phyloP scores from a whole-genome alignment of 1,140 invertebrate genomes.

The Aricia agestis region DNA sequence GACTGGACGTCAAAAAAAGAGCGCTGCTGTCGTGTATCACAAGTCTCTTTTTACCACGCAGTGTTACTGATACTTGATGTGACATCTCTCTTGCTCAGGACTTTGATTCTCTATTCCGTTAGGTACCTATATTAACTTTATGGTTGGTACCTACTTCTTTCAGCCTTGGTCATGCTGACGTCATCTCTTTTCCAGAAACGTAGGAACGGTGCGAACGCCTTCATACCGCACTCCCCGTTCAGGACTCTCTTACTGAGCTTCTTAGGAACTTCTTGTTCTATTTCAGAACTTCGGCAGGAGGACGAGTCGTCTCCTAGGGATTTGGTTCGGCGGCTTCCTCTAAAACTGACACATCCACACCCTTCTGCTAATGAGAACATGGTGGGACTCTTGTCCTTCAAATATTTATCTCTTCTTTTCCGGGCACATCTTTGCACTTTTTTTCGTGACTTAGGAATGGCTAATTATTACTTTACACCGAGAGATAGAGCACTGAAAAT shows the following conservation, averaged over 20 bases:
- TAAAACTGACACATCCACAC: constrained; percentile 71
- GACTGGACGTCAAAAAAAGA: too few species aligned
- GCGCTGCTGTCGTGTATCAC: too few species aligned
- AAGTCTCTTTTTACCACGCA: too few species aligned
- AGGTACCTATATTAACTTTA: too few species aligned
- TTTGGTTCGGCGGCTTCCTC: constrained; percentile 59
- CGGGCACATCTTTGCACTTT: constrained; percentile 64
- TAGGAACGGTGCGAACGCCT: constrained; percentile 74
- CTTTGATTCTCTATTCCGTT: too few species aligned
- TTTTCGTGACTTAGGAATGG: constrained; percentile 62
- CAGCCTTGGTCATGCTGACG: constrained; percentile 82
- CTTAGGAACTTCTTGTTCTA: constrained; percentile 72
- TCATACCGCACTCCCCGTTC: constrained; percentile 66
- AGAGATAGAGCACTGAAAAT: constrained; percentile 21
- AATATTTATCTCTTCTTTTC: constrained; percentile 70
- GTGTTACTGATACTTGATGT: too few species aligned
- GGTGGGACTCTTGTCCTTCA: constrained; percentile 63
- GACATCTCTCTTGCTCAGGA: too few species aligned
- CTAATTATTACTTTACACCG: constrained; percentile 31
- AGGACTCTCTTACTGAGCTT: constrained; percentile 52
- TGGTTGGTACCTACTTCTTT: constrained; percentile 83
- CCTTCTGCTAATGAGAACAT: constrained; percentile 69
- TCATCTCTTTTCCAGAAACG: constrained; percentile 78
- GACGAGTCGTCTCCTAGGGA: constrained; percentile 76
- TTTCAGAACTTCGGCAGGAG: constrained; percentile 78